These are phyloP conservation scores for Uria aalge DNA, from an alignment of 2,113 vertebrate species.

Conservation along the genomic window DNA sequence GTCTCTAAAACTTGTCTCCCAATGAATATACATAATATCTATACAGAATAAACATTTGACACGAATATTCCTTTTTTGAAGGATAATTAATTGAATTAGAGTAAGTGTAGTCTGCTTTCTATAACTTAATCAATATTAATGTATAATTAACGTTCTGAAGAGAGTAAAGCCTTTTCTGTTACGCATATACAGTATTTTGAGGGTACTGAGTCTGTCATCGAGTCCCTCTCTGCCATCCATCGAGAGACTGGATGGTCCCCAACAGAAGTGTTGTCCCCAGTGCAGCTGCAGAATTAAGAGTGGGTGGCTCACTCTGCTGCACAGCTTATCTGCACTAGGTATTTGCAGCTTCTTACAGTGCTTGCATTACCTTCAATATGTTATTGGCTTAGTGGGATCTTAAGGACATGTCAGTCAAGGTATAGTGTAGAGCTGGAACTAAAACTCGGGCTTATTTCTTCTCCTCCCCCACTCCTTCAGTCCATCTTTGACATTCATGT, in stretches of 20 bases:
- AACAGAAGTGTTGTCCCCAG: neutral
- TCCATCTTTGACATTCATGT: neutral
- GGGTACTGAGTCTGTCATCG: neutral
- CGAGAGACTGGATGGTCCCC: neutral
- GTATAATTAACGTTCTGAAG: neutral
- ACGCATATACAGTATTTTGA: neutral
- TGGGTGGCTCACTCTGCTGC: neutral
- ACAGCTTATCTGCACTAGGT: neutral
- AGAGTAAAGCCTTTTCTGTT: neutral
- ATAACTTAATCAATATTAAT: neutral
- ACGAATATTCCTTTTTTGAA: neutral
- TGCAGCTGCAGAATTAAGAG: neutral
- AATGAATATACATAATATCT: neutral
- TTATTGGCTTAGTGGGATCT: neutral
- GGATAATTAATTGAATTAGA: neutral
- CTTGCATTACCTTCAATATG: neutral
- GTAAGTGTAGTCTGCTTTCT: neutral
- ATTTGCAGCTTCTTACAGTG: neutral
- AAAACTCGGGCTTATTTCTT: neutral
- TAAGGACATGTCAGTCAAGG: neutral
- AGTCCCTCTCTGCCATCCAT: neutral
- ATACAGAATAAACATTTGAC: neutral
- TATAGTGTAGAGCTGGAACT: neutral
- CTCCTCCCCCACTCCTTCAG: neutral
- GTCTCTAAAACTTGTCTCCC: neutral